Percentiles rank a stretch among this genome's conserved stretches.
phyloP scores from a whole-genome alignment of 2,888 invertebrate genomes.

The Tillus elongatus region DNA sequence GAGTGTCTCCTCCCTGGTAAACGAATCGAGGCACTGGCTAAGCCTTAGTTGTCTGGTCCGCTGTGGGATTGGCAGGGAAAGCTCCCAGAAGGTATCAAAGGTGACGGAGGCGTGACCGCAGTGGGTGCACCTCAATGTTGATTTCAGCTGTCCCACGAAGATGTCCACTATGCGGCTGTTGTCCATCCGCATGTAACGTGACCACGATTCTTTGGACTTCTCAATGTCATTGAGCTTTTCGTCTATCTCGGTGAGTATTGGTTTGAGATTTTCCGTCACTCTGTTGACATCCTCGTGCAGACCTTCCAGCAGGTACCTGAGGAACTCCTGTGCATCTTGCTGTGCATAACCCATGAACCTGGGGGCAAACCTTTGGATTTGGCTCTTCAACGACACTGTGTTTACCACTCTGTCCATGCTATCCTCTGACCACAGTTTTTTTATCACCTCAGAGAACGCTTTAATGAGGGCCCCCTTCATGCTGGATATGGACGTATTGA shows the following conservation, averaged over 20 bases:
- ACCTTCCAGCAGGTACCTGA: constrained; percentile 81
- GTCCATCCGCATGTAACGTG: constrained; percentile 76
- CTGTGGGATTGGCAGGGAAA: constrained; percentile 79
- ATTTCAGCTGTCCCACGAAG: constrained; percentile 89
- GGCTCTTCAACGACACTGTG: constrained; percentile 67
- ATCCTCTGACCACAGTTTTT: constrained; percentile 63
- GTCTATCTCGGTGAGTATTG: constrained; percentile 69
- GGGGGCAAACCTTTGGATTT: constrained; percentile 82
- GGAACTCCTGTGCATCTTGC: constrained; percentile 86
- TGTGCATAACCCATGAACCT: constrained; percentile 89
- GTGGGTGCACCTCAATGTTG: constrained; percentile 77
- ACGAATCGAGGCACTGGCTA: constrained; percentile 79
- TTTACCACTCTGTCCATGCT: constrained; percentile 54
- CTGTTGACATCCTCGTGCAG: constrained; percentile 83
- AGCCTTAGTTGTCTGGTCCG: constrained; percentile 67
- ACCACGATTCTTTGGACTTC: constrained; percentile 84
- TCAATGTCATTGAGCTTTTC: constrained; percentile 73
- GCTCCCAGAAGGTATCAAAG: constrained; percentile 94
- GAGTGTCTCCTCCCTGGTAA: constrained; percentile 83
- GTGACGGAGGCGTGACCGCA: constrained; percentile 87
- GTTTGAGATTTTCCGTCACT: constrained; percentile 60
- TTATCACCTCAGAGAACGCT: constrained; percentile 65
- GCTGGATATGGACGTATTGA: constrained; percentile 67
- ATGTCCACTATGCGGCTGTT: constrained; percentile 84
- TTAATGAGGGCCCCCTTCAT: constrained; percentile 78